Evolutionary conservation across 2,888 invertebrate genomes (phyloP).

Genomic region (Ditula angustiorana): DNA sequence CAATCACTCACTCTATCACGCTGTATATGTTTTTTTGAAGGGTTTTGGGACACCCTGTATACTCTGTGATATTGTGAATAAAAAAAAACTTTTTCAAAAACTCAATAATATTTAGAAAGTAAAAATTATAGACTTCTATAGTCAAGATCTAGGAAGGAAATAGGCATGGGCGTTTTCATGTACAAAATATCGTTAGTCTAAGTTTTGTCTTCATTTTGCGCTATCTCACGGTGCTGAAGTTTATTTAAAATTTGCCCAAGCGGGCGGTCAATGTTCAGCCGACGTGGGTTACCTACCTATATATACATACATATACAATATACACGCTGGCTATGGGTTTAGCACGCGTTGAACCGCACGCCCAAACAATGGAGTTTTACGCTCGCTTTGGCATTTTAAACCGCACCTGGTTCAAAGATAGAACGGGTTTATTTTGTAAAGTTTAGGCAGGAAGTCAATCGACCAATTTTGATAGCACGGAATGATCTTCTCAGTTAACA

Average conservation of each 20-base stretch:
- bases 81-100: no score
- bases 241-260: neutral
- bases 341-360: neutral
- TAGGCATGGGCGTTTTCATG: no score
- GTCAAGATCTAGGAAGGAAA: no score
- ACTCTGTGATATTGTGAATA: no score
- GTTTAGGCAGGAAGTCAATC: neutral
- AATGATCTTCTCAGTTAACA: no score
- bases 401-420: constrained; percentile 4
- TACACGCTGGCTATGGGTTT: neutral
- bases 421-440: neutral
- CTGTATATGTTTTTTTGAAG: no score
- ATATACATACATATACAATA: no score
- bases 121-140: no score
- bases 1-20: no score
- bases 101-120: no score
- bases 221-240: neutral
- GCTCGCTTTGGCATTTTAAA: constrained; percentile 19
- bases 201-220: constrained; percentile 1
- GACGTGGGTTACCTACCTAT: neutral
- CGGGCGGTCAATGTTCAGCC: neutral
- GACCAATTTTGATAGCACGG: neutral
- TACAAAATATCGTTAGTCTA: neutral
- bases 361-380: constrained; percentile 19
- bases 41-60: no score